These are phyloP conservation scores for Schizaphis graminum DNA, from an alignment of 2,888 invertebrate genomes.

Conservation along the genomic window DNA sequence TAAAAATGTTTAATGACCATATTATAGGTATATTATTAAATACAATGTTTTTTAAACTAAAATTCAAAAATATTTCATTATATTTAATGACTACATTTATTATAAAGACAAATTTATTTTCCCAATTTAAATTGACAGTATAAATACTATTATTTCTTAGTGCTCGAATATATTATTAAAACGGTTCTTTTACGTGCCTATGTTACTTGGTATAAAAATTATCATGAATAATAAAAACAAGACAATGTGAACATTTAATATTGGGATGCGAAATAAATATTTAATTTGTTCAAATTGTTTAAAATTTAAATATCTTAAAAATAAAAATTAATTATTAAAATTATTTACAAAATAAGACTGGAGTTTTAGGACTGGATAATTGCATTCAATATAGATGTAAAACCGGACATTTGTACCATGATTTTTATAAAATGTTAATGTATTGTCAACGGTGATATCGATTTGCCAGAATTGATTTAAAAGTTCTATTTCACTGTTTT, in stretches of 20 bases:
- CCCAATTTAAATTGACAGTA: not conserved
- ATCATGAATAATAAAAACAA: slow-evolving; percentile 6
- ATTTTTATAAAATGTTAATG: not conserved
- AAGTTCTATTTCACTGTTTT: not conserved
- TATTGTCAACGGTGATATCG: not conserved
- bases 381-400: not conserved
- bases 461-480: not conserved
- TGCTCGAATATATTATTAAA: slow-evolving; percentile 14
- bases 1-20: not conserved
- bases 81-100: not conserved
- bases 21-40: not conserved
- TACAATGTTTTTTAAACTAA: not conserved
- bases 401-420: not conserved
- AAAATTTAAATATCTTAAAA: not conserved
- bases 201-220: not conserved
- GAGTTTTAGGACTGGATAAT: not conserved
- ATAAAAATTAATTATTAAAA: not conserved
- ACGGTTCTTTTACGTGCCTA: not conserved
- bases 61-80: not conserved
- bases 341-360: not conserved
- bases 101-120: slow-evolving; percentile 17
- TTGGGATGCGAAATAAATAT: not conserved
- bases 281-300: not conserved
- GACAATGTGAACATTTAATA: not conserved
- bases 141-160: not conserved